These are phyloP conservation scores for Limenitis camilla DNA, from an alignment of 2,888 invertebrate species.

Conservation along the genomic window DNA sequence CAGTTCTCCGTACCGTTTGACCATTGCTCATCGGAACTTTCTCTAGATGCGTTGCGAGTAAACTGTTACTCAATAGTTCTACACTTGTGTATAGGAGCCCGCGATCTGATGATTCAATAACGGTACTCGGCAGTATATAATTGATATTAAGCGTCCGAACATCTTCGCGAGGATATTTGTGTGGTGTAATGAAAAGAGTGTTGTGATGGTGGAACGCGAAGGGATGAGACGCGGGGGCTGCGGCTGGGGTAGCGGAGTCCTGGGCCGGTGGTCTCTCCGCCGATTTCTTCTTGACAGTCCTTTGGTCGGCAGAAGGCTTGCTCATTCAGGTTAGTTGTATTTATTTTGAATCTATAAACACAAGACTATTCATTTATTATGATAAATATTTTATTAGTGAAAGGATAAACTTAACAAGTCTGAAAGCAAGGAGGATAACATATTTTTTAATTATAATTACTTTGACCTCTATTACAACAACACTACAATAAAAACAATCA, in stretches of 20 bases:
- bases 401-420: no score
- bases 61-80: conserved; percentile 51
- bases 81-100: conserved; percentile 50
- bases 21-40: conserved; percentile 57
- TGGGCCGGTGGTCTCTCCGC: conserved; percentile 79
- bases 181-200: conserved; percentile 48
- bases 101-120: conserved; percentile 41
- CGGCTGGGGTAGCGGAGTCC: conserved; percentile 64
- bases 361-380: no score
- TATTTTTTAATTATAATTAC: not conserved
- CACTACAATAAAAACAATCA: no score
- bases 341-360: conserved; percentile 25
- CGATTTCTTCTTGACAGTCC: conserved; percentile 82
- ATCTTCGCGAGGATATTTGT: conserved; percentile 30
- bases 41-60: conserved; percentile 59
- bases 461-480: no score
- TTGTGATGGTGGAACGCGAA: conserved; percentile 64
- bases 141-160: conserved; percentile 40
- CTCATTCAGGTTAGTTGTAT: conserved; percentile 55
- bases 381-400: no score
- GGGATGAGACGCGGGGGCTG: conserved; percentile 62
- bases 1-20: conserved; percentile 37
- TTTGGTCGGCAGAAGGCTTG: conserved; percentile 78
- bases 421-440: not conserved
- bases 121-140: conserved; percentile 53